Evolutionary conservation across 1,140 invertebrate species (phyloP).

Genomic region (Macrobrachium rosenbergii): DNA sequence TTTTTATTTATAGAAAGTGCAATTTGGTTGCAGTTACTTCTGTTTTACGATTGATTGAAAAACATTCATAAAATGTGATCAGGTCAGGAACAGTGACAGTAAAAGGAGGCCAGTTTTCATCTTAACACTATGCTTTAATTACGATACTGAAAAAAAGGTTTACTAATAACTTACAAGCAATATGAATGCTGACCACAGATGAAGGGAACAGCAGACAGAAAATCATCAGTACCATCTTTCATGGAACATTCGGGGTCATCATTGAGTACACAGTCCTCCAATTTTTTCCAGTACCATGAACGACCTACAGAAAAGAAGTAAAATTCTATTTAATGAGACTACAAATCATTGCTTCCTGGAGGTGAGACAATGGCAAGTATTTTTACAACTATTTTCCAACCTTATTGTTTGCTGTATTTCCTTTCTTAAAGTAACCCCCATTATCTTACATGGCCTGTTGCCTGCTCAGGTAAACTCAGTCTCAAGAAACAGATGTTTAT

Average conservation of each 20-base stretch:
- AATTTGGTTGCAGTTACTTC: too few species aligned
- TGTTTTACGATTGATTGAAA: too few species aligned
- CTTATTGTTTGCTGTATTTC: too few species aligned
- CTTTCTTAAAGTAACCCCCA: too few species aligned
- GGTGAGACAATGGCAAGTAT: background rate
- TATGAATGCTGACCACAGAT: slow-evolving; percentile 89
- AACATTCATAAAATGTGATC: too few species aligned
- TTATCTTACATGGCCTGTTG: too few species aligned
- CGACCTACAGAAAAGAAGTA: slow-evolving; percentile 35
- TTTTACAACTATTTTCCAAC: background rate
- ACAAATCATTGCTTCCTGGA: background rate
- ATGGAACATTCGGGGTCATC: slow-evolving; percentile 88
- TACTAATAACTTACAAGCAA: slow-evolving; percentile 80
- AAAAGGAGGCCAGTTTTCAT: background rate
- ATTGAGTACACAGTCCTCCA: slow-evolving; percentile 86
- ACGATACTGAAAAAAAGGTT: slow-evolving; percentile 10
- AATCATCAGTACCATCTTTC: slow-evolving; percentile 74
- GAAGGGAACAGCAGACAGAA: slow-evolving; percentile 72
- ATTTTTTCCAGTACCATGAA: slow-evolving; percentile 76
- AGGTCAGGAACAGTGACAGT: too few species aligned
- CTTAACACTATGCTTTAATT: background rate
- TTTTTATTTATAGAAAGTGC: too few species aligned
- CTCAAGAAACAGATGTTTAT: too few species aligned
- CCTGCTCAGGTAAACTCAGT: too few species aligned
- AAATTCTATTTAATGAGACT: background rate